A percentile compares a stretch with the other conserved stretches of the same genome.
phyloP scores from a whole-genome alignment of 1,140 invertebrate genomes.

The Amphibalanus amphitrite region DNA sequence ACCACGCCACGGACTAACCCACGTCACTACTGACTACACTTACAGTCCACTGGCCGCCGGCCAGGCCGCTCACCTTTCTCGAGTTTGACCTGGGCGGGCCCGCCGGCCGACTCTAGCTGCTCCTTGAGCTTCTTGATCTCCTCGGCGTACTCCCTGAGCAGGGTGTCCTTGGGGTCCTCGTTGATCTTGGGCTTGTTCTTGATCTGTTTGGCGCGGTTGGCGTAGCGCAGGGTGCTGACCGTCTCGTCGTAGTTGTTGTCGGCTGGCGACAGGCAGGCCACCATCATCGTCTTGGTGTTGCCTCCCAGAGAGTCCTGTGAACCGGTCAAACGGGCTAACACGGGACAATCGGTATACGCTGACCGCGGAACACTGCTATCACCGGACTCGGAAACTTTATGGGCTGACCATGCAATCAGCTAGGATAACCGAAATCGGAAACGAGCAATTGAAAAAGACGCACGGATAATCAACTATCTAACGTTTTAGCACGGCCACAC shows the following conservation, averaged over 20 bases:
- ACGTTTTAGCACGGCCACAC: too few species aligned
- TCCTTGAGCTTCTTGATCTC: slow-evolving; percentile 58
- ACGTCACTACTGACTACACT: too few species aligned
- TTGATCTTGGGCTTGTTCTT: slow-evolving; percentile 83
- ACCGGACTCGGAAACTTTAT: too few species aligned
- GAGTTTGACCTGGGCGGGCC: background rate
- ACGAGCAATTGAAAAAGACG: too few species aligned
- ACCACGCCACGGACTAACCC: too few species aligned
- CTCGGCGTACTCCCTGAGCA: slow-evolving; percentile 70
- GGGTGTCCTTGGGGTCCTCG: slow-evolving; percentile 83
- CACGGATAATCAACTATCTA: too few species aligned
- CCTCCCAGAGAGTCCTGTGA: slow-evolving; percentile 71
- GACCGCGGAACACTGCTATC: too few species aligned
- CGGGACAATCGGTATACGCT: too few species aligned
- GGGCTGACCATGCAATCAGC: too few species aligned
- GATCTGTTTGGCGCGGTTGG: slow-evolving; percentile 83
- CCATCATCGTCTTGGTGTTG: slow-evolving; percentile 87
- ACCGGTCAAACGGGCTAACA: too few species aligned
- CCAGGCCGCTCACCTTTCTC: background rate
- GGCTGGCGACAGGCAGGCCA: slow-evolving; percentile 77
- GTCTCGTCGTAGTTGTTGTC: slow-evolving; percentile 82
- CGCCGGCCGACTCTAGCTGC: slow-evolving; percentile 30
- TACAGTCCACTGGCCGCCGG: too few species aligned
- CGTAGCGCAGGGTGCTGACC: slow-evolving; percentile 67
- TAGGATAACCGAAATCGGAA: too few species aligned